These are phyloP conservation scores for Polyommatus iphigenia DNA, from an alignment of 2,888 invertebrate genomes.

Conservation along the genomic window DNA sequence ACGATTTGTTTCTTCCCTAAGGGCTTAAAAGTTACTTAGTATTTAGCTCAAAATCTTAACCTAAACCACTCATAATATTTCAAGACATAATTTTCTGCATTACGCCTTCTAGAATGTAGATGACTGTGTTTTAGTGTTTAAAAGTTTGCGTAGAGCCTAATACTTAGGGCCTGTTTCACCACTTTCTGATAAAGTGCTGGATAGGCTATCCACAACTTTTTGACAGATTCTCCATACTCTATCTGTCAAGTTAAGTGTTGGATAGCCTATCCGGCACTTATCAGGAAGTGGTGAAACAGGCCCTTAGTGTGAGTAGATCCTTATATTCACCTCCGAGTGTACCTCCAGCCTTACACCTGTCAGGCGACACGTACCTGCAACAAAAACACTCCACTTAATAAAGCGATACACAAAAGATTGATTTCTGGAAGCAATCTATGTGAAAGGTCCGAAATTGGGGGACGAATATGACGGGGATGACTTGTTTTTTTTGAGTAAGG, in stretches of 20 bases:
- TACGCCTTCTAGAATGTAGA: background rate
- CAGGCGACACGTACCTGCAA: slow-evolving; percentile 34
- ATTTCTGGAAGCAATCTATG: slow-evolving; percentile 31
- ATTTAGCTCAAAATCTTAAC: background rate
- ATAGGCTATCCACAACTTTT: too few species aligned
- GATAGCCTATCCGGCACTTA: too few species aligned
- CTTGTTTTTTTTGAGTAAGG: background rate
- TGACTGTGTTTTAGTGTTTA: background rate
- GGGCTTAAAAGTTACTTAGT: background rate
- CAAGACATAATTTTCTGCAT: background rate
- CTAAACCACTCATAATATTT: too few species aligned
- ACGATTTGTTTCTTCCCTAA: background rate
- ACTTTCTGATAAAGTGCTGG: too few species aligned
- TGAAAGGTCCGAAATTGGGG: slow-evolving; percentile 31
- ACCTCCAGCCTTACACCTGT: background rate
- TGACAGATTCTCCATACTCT: too few species aligned
- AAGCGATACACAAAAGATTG: slow-evolving; percentile 31
- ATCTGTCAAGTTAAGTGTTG: too few species aligned
- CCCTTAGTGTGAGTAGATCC: background rate
- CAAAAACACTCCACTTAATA: slow-evolving; percentile 34
- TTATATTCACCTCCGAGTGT: background rate
- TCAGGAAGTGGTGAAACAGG: too few species aligned
- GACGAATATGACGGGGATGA: background rate
- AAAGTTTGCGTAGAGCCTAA: too few species aligned
- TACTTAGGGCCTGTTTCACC: too few species aligned